Conservation (phyloP, 2,888 invertebrate species). For the Drosophila aldrichi region DNA sequence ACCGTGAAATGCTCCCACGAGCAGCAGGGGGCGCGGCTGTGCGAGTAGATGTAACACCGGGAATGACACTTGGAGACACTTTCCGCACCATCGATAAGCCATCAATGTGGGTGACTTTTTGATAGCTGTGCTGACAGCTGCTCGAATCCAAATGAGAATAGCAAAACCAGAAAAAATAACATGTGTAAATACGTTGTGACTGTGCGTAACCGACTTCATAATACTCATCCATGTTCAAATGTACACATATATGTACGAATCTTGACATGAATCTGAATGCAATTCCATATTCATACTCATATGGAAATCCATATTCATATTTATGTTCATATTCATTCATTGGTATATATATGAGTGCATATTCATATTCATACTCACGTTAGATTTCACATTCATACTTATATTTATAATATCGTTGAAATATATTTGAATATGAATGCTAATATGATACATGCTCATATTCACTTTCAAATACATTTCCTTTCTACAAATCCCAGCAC, state of each 20-base stretch:
- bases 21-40: background rate
- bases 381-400: background rate
- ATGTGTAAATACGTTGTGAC: background rate
- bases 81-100: constrained; percentile 58
- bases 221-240: background rate
- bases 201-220: background rate
- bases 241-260: background rate
- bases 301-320: background rate
- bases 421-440: too few species aligned
- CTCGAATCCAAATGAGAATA: constrained; percentile 46
- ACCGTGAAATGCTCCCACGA: constrained; percentile 54
- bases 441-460: background rate
- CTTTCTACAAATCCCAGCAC: too few species aligned
- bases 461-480: background rate
- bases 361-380: background rate
- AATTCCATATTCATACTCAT: background rate
- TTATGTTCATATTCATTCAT: background rate
- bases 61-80: constrained; percentile 13
- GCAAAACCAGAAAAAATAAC: constrained; percentile 9
- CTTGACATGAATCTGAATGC: too few species aligned
- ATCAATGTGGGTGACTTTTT: constrained; percentile 63
- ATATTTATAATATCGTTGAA: background rate
- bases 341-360: too few species aligned
- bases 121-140: constrained; percentile 60
- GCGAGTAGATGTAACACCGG: background rate